Percentiles rank a stretch among this genome's conserved stretches.
Evolutionary conservation across 2,113 vertebrate genomes (phyloP).

Genomic region (Aptenodytes forsteri): DNA sequence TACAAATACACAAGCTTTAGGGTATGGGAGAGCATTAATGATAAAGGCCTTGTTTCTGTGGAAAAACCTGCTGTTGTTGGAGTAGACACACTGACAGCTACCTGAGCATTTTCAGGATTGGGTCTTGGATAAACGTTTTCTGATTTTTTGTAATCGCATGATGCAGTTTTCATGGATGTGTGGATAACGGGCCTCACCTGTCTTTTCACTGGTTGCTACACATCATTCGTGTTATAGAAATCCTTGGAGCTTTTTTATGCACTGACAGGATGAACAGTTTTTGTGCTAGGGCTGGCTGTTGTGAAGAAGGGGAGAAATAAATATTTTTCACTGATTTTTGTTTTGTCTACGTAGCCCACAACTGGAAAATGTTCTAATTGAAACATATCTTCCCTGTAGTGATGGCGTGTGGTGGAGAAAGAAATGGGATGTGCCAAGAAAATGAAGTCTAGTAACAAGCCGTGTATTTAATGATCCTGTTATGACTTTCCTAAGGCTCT

Average conservation of each 20-base stretch:
- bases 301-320: neutral
- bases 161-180: neutral
- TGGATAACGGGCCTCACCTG: neutral
- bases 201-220: neutral
- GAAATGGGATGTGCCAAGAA: neutral
- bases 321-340: neutral
- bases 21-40: neutral
- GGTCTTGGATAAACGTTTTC: neutral
- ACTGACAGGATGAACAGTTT: neutral
- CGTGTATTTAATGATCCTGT: neutral
- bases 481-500: neutral
- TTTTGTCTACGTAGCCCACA: neutral
- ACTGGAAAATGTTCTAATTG: neutral
- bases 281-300: neutral
- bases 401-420: neutral
- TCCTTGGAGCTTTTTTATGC: neutral
- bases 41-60: neutral
- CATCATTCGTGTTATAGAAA: neutral
- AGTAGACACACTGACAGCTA: neutral
- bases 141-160: neutral
- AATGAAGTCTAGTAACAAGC: conserved; percentile 1
- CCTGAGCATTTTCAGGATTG: neutral
- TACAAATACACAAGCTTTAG: neutral
- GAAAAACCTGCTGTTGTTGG: neutral
- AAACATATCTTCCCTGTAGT: neutral